Conservation (phyloP, 2,113 vertebrate genomes). For the Oceanites oceanicus region DNA sequence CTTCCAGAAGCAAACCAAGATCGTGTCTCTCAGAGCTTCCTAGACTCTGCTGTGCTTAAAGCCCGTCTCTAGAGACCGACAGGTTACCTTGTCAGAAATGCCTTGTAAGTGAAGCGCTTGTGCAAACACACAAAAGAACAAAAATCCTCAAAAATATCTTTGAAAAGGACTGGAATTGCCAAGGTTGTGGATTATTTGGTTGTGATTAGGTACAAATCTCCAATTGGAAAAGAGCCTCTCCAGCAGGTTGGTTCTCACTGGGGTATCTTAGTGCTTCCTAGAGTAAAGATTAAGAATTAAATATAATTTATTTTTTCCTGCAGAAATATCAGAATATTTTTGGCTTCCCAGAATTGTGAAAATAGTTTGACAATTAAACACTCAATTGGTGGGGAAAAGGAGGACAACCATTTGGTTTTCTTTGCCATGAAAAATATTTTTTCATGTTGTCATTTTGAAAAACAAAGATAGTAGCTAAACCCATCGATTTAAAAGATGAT, state of each 20-base stretch:
- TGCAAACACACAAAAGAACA: not conserved
- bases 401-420: not conserved
- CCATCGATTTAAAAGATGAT: not conserved
- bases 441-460: not conserved
- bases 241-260: not conserved
- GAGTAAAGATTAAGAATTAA: not conserved
- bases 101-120: fast-evolving
- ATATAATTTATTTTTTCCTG: not conserved
- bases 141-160: not conserved
- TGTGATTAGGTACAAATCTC: not conserved
- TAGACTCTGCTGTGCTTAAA: not conserved
- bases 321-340: not conserved
- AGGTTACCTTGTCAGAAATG: not conserved
- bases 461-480: not conserved
- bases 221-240: not conserved
- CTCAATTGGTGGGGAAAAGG: not conserved
- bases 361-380: not conserved
- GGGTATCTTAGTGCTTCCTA: not conserved
- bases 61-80: not conserved
- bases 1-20: not conserved
- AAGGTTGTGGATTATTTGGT: not conserved
- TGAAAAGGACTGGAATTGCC: not conserved
- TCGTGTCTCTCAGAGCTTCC: not conserved
- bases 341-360: not conserved
- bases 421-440: not conserved